phyloP scores from a whole-genome alignment of 2,797 vertebrate species.

The Calcarius lapponicus region DNA sequence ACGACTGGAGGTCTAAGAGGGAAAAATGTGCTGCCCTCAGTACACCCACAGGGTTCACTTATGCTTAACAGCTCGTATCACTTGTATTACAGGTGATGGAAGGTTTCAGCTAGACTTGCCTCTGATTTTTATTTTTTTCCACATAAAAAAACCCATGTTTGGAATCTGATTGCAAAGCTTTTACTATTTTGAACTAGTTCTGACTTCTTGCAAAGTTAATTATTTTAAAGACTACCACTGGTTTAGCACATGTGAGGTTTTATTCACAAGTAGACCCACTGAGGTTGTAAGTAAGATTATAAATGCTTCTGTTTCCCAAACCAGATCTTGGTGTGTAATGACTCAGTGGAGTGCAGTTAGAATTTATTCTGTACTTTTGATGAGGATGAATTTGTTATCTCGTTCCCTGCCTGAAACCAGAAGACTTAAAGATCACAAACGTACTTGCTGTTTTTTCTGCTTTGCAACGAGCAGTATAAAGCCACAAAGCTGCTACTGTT shows the following conservation, averaged over 20 bases:
- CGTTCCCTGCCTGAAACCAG: neutral
- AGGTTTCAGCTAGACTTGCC: neutral
- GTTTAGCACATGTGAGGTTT: neutral
- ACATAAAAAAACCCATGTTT: neutral
- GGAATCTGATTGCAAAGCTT: neutral
- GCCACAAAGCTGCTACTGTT: neutral
- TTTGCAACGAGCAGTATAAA: neutral
- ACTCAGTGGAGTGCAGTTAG: conserved; percentile 33
- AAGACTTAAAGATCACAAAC: conserved; percentile 24
- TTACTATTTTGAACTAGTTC: neutral
- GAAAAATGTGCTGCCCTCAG: conserved; percentile 11
- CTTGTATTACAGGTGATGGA: neutral
- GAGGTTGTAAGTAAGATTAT: conserved; percentile 17
- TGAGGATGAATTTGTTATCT: conserved; percentile 21
- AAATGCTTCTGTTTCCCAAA: conserved; percentile 26
- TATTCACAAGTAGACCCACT: neutral
- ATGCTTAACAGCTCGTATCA: neutral
- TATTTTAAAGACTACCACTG: conserved; percentile 9
- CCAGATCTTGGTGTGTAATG: neutral
- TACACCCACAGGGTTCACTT: conserved; percentile 8
- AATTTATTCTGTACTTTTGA: conserved; percentile 30
- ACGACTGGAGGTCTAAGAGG: conserved; percentile 5
- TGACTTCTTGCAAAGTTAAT: neutral
- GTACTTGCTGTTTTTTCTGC: neutral
- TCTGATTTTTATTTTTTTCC: neutral